phyloP scores from a whole-genome alignment of 2,888 invertebrate species.

The Hyposoter didymator region DNA sequence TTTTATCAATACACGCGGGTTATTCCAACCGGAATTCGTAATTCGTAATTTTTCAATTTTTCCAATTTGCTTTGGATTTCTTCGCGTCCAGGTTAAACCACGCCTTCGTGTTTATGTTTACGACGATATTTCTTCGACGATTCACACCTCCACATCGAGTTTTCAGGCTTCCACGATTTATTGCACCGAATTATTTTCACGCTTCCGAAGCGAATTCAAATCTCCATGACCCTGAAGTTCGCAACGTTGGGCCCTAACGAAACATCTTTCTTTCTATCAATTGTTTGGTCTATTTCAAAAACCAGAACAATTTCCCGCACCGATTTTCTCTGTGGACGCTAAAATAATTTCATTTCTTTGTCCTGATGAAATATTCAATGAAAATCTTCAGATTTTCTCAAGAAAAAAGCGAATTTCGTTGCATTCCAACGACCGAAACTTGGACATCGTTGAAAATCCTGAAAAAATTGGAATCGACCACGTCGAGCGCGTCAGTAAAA shows the following conservation, averaged over 20 bases:
- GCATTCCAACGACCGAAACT: too few relatives aligned
- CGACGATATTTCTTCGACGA: background rate
- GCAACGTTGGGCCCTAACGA: too few relatives aligned
- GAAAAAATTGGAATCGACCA: background rate
- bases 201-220: background rate
- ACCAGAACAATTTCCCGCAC: too few relatives aligned
- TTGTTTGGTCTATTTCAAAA: too few relatives aligned
- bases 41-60: background rate
- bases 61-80: background rate
- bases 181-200: background rate
- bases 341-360: too few relatives aligned
- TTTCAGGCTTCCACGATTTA: background rate
- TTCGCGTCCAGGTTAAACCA: background rate
- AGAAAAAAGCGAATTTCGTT: too few relatives aligned
- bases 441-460: background rate
- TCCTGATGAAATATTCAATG: too few relatives aligned
- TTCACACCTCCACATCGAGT: background rate
- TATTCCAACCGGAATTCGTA: background rate
- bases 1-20: constrained; percentile 1
- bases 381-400: too few relatives aligned
- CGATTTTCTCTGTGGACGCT: too few relatives aligned
- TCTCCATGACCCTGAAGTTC: too few relatives aligned
- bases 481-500: background rate
- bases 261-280: too few relatives aligned
- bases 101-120: background rate